Evolutionary conservation across 2,888 invertebrate species (phyloP).

Genomic region (Dascillus cervinus): DNA sequence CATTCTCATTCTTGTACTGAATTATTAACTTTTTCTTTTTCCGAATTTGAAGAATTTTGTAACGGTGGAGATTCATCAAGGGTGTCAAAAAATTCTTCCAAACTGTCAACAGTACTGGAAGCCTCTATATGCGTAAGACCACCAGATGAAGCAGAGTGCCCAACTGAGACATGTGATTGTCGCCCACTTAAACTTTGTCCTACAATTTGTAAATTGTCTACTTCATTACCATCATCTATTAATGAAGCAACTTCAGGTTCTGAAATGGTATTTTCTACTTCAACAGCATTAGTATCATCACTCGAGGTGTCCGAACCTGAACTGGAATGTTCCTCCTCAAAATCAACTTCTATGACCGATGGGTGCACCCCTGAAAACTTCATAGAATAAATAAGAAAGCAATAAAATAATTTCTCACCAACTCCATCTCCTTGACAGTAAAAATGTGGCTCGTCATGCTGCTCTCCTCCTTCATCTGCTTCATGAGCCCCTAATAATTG

Average conservation of each 20-base stretch:
- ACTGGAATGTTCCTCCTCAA: constrained; percentile 27
- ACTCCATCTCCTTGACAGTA: constrained; percentile 42
- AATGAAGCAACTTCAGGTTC: constrained; percentile 9
- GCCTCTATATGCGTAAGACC: not conserved
- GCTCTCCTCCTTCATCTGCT: constrained; percentile 15
- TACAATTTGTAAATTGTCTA: not conserved
- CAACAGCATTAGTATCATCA: constrained; percentile 9
- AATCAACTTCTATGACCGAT: constrained; percentile 32
- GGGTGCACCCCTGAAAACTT: constrained; percentile 38
- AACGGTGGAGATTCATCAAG: constrained; percentile 12
- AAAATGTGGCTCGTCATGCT: constrained; percentile 36
- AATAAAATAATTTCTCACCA: too few species aligned
- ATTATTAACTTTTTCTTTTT: too few species aligned
- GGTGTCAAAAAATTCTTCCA: constrained; percentile 23
- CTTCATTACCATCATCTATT: constrained; percentile 6
- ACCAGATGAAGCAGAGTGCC: constrained; percentile 1
- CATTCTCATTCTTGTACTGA: too few species aligned
- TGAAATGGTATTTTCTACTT: constrained; percentile 8
- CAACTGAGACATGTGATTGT: not conserved
- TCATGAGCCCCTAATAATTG: constrained; percentile 30
- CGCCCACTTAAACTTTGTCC: too few species aligned
- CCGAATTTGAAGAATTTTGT: too few species aligned
- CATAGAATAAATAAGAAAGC: constrained; percentile 4
- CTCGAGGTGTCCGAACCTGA: constrained; percentile 25
- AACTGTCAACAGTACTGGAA: constrained; percentile 13